Evolutionary conservation across 2,113 vertebrate genomes (phyloP), one percentile per base, ranked within the genome.

Genomic region (Microcebus tavaratra): DNA sequence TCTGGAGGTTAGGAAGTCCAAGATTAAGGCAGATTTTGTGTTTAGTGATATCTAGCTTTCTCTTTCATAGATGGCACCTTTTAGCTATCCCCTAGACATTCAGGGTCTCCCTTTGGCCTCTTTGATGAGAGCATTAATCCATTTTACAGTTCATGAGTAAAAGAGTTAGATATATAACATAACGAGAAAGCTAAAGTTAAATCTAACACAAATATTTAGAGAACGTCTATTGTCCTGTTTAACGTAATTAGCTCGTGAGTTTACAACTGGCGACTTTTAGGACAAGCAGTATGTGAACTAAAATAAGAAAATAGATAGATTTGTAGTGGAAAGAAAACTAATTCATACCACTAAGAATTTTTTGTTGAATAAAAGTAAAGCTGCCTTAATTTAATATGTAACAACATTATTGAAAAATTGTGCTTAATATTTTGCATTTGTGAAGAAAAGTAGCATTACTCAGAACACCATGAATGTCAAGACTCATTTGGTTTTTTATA

Each of bases 391-490:
- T 67, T 90, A 83, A 93, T 76, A 73, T 27, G 27, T 29, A 73
- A 39, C 8, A 84, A 78, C 73, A 2, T 70, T 93, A 91, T 83
- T 2, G 9, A 48, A 70, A 93, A 79, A 63, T 1, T 86, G 7
- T 78, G 21, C 21, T 97, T 85, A 78, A 88, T 73, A 68, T n/a
- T 96, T 87, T 59, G 45, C 34, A 92, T 80, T 81, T 92, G 8
- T 83, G 48, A 88, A 90, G 25, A 90, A 97, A 90, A 90, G 6
- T 55, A 53, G 21, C 17, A 91, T 92, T 92, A 55, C 48, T 94
- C 57, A 70, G 61, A 93, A 48, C 20, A 95, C 45, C 48, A 76
- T 42, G 39, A 79, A 84, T 81, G 88, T 59, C 59, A 96, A 61
- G 61, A 81, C 7, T 61, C 65, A 84, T 80, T 94, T 94, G 39